Base-by-base conservation (phyloP, 2,888 invertebrate species). In the Eueremaeus valkanovi region DNA sequence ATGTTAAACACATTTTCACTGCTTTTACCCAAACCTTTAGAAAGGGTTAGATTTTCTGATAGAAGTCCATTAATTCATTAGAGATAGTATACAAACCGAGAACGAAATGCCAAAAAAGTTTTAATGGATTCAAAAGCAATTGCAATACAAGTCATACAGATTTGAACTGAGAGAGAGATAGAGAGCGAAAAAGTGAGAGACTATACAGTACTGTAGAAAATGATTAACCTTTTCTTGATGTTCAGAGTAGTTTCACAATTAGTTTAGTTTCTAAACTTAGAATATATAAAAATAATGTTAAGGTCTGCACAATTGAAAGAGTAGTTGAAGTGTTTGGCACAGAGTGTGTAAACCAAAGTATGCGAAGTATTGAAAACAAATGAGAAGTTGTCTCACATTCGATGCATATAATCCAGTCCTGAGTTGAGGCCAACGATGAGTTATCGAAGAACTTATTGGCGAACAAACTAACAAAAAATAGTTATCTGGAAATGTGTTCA, bases 301-400 rank as follows among this genome's bases (percentile, higher is more conserved):
- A 24, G 18, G 24, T 29, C 55, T 45, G 45, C 70, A 70, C 68
- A 68, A 68, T 68, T 68, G 40, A 68, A 45, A 66, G 66, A n/a
- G 68, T n/a, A n/a, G 24, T 6, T 42, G 2, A 42, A 70, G 45
- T 70, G 70, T 70, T 63, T 70, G 42, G 70, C 68, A 45, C 45
- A 70, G 45, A 70, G 42, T 16, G 1, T 36, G 36, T 5, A 66
- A 55, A 55, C 21, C 21, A 21, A 21, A 3, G 13, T 55, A 66
- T 36, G 3, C 8, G 21, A 33, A 66, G 18, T 6, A 66, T 36
- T 33, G 21, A 18, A 9, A 33, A 66, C 16, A 36, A 66, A 36
- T 29, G 21, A 70, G 29, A 70, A 70, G 21, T 27, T 24, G 13
- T 70, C 45, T 70, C 24, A 70, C 70, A 29, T 42, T 58, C 18